Percentiles rank a stretch among this genome's conserved stretches.
phyloP scores from a whole-genome alignment of 2,113 vertebrate species.

The Sinocyclocheilus grahami region DNA sequence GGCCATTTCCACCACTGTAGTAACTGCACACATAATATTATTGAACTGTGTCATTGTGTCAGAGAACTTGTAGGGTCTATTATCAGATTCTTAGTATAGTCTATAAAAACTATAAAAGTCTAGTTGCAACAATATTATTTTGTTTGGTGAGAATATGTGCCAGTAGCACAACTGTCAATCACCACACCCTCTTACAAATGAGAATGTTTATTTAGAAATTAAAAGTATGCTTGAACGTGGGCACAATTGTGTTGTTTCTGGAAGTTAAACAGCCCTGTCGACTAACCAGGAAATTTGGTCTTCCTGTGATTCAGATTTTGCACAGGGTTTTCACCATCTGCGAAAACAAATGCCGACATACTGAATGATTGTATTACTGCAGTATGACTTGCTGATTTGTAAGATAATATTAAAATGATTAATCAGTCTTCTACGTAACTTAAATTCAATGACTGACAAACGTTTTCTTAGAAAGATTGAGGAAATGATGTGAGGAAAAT shows the following conservation, averaged over 20 bases:
- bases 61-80: neutral
- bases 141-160: neutral
- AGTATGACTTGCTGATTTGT: neutral
- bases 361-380: neutral
- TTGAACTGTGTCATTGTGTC: neutral
- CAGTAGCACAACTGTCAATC: neutral
- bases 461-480: neutral
- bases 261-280: slow-evolving; percentile 41
- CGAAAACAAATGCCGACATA: neutral
- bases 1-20: too few species aligned
- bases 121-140: neutral
- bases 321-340: slow-evolving; percentile 6
- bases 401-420: neutral
- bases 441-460: neutral
- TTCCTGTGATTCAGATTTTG: slow-evolving; percentile 52
- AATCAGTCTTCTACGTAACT: neutral
- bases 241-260: slow-evolving; percentile 41
- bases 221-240: slow-evolving; percentile 4
- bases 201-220: slow-evolving; percentile 14
- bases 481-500: neutral
- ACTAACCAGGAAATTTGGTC: slow-evolving; percentile 49
- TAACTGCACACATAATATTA: neutral
- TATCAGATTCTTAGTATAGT: neutral
- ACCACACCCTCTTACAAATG: neutral
- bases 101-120: neutral